phyloP scores from a whole-genome alignment of 2,888 invertebrate genomes.

The Creontiades dilutus region DNA sequence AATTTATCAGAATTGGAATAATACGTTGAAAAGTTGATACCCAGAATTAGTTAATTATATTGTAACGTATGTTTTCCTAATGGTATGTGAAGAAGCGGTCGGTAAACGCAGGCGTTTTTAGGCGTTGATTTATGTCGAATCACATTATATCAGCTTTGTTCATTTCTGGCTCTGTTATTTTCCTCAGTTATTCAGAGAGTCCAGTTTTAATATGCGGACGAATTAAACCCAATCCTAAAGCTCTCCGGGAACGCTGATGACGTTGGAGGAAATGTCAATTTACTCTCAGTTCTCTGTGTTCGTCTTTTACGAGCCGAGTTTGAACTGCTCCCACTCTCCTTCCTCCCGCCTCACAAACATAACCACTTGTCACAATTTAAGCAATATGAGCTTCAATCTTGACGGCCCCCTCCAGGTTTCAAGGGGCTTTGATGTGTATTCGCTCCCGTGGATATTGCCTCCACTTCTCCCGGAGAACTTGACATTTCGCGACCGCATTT shows the following conservation, averaged over 20 bases:
- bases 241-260: not conserved
- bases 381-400: constrained; percentile 55
- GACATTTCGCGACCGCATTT: not conserved
- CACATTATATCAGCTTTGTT: constrained; percentile 1
- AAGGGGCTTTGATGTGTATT: constrained; percentile 33
- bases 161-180: not conserved
- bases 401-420: constrained; percentile 5
- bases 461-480: not conserved
- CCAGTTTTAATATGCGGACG: constrained; percentile 58
- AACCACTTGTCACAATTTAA: constrained; percentile 59
- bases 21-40: too few species aligned
- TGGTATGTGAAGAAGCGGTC: too few species aligned
- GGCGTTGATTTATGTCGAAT: not conserved
- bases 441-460: constrained; percentile 22
- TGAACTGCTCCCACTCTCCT: not conserved
- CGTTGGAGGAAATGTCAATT: constrained; percentile 55
- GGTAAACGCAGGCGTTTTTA: not conserved
- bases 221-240: constrained; percentile 51
- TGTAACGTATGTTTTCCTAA: too few species aligned
- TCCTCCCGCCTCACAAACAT: constrained; percentile 22
- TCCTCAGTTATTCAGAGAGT: not conserved
- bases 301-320: constrained; percentile 41
- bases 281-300: constrained; percentile 20
- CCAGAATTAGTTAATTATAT: too few species aligned
- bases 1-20: too few species aligned